Evolutionary conservation across 2,797 vertebrate genomes (phyloP).

Genomic region (Paratrypauchen microcephalus): DNA sequence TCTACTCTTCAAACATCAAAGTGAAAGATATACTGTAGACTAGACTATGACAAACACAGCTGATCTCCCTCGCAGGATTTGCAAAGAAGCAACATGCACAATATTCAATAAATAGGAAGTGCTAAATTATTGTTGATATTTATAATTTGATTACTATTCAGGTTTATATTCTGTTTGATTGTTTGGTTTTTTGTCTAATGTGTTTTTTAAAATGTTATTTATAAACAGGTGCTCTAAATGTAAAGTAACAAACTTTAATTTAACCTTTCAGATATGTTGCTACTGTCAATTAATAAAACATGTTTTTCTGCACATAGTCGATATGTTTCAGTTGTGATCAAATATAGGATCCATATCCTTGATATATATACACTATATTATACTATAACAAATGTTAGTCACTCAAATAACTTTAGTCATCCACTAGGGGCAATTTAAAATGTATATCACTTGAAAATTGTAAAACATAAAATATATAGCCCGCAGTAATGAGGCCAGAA

Average conservation of each 20-base stretch:
- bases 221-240: neutral
- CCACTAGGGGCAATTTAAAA: too few relatives aligned
- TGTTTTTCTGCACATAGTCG: neutral
- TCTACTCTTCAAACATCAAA: conserved; percentile 52
- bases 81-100: neutral
- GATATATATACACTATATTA: neutral
- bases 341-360: neutral
- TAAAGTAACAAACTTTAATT: neutral
- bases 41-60: conserved; percentile 32
- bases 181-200: neutral
- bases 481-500: neutral
- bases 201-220: neutral
- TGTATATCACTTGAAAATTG: neutral
- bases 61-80: conserved; percentile 19
- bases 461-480: neutral
- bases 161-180: neutral
- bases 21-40: conserved; percentile 37
- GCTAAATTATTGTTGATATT: neutral
- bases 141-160: neutral
- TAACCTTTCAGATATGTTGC: neutral
- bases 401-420: too few relatives aligned
- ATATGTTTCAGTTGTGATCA: neutral
- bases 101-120: neutral
- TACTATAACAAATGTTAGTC: neutral
- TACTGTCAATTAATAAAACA: neutral